Conservation (phyloP, 2,113 vertebrate species). For the Burhinus bistriatus region DNA sequence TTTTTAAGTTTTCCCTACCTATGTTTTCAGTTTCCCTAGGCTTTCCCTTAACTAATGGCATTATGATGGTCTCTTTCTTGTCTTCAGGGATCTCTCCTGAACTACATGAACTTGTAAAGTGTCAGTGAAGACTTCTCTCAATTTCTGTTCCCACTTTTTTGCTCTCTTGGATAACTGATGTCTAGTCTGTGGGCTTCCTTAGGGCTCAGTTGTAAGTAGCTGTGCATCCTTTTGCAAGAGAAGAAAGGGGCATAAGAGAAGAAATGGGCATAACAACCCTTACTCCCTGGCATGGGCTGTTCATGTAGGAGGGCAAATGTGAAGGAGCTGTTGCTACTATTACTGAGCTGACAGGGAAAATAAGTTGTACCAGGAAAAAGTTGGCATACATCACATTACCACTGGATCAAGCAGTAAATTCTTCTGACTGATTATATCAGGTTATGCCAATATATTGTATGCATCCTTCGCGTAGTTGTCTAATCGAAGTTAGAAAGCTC, state of each 20-base stretch:
- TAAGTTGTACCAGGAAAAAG: not conserved
- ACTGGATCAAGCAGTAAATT: not conserved
- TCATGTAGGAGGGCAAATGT: not conserved
- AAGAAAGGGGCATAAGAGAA: not conserved
- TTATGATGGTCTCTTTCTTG: not conserved
- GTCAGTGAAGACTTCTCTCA: not conserved
- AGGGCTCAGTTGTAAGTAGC: not conserved
- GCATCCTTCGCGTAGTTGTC: not conserved
- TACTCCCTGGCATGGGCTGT: not conserved
- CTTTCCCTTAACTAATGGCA: slow-evolving; percentile 3
- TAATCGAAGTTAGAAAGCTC: not conserved
- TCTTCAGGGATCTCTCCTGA: not conserved
- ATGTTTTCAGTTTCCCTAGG: not conserved
- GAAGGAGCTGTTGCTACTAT: not conserved
- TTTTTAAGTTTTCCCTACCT: not conserved
- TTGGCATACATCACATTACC: not conserved
- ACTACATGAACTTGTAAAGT: not conserved
- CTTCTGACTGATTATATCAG: not conserved
- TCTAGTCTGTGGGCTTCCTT: not conserved
- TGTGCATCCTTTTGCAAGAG: not conserved
- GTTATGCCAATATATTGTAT: not conserved
- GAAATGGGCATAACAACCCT: not conserved
- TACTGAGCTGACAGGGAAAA: not conserved
- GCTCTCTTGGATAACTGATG: not conserved
- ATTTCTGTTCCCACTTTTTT: not conserved